Percentiles rank a stretch among this genome's conserved stretches.
Conservation (phyloP, 2,113 vertebrate species). For the Nannospalax galili region DNA sequence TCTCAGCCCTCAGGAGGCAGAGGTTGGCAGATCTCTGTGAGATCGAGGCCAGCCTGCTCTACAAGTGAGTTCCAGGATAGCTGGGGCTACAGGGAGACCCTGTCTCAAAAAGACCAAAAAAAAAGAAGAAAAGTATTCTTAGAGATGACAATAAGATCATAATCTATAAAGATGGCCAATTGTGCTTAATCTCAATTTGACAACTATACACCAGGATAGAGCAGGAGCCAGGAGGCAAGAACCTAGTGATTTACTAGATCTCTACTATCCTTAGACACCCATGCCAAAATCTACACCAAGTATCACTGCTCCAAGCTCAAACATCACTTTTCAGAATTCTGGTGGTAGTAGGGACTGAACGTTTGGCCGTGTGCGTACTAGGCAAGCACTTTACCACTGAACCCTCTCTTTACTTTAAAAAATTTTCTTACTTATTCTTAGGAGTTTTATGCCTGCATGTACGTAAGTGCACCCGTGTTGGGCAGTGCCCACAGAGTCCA, state of each 20-base stretch:
- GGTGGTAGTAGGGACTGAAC: background rate
- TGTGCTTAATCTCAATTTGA: background rate
- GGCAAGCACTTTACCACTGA: background rate
- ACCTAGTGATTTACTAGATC: background rate
- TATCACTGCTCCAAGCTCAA: background rate
- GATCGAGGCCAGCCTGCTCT: background rate
- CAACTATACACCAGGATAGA: background rate
- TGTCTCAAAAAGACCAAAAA: background rate
- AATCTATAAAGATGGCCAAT: background rate
- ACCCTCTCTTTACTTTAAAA: background rate
- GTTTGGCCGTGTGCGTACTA: background rate
- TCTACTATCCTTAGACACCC: background rate
- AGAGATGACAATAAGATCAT: background rate
- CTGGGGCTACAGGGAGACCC: background rate
- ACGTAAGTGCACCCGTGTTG: too few species aligned
- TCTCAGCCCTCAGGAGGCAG: background rate
- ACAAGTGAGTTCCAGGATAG: background rate
- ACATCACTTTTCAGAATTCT: background rate
- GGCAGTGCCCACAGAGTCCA: too few species aligned
- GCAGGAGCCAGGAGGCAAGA: background rate
- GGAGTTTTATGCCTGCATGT: too few species aligned
- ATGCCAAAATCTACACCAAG: background rate
- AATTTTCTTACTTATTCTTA: too few species aligned
- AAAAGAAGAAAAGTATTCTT: background rate
- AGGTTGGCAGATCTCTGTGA: background rate